Conservation (phyloP, 1,140 invertebrate genomes). For the Branchinecta lynchi region DNA sequence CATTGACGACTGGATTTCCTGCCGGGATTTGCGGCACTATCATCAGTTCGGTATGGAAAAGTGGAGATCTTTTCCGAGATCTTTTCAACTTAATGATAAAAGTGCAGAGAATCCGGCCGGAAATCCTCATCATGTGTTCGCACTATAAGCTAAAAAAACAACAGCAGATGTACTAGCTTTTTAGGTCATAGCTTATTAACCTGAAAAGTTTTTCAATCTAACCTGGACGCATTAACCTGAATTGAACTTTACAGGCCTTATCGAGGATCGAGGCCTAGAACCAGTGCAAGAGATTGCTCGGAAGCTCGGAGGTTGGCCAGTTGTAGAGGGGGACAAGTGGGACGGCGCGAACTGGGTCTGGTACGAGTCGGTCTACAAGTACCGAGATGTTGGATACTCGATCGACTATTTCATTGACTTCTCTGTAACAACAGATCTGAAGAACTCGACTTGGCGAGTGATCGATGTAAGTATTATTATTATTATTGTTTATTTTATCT, state of each 20-base stretch:
- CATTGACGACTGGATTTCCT: no score
- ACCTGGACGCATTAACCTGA: background rate
- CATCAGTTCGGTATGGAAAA: no score
- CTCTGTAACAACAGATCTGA: slow-evolving; percentile 73
- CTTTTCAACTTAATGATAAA: no score
- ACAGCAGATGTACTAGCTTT: no score
- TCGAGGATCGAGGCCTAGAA: slow-evolving; percentile 51
- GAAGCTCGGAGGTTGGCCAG: slow-evolving; percentile 76
- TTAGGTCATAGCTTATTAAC: no score
- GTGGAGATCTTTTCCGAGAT: no score
- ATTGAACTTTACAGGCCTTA: slow-evolving; percentile 38
- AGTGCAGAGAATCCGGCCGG: no score
- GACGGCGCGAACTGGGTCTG: slow-evolving; percentile 53
- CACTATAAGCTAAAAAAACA: no score
- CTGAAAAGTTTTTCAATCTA: background rate
- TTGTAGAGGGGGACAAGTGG: slow-evolving; percentile 61
- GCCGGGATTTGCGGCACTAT: no score
- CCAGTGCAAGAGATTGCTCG: slow-evolving; percentile 52
- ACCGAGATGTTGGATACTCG: slow-evolving; percentile 58
- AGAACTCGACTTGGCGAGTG: slow-evolving; percentile 65
- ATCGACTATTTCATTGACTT: slow-evolving; percentile 87
- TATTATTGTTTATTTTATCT: no score
- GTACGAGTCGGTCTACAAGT: slow-evolving; percentile 64
- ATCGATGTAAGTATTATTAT: slow-evolving; percentile 57
- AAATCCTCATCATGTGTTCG: no score